Percentiles rank a stretch among this genome's conserved stretches.
These are phyloP conservation scores for Torymus texanus DNA, from an alignment of 2,888 invertebrate genomes.

Conservation along the genomic window DNA sequence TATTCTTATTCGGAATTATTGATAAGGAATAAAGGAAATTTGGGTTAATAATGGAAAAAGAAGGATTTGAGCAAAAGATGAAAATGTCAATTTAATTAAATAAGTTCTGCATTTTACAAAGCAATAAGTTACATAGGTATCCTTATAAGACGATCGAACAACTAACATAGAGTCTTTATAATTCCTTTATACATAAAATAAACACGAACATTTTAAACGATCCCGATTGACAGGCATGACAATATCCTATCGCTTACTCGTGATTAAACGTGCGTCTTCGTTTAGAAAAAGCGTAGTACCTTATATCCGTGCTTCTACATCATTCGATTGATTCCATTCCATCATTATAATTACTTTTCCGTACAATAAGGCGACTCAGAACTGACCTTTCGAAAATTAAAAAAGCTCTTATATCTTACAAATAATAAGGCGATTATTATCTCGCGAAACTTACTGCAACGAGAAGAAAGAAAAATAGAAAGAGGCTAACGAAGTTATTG, in stretches of 20 bases:
- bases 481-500: slow-evolving; percentile 41
- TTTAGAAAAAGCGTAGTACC: slow-evolving; percentile 44
- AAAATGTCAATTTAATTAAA: slow-evolving; percentile 70
- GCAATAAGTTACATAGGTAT: slow-evolving; percentile 74
- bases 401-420: slow-evolving; percentile 53
- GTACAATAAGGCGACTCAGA: slow-evolving; percentile 47
- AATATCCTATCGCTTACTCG: slow-evolving; percentile 40
- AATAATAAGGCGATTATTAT: slow-evolving; percentile 44
- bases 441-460: slow-evolving; percentile 39
- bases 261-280: slow-evolving; percentile 30
- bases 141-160: slow-evolving; percentile 63
- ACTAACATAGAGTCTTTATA: slow-evolving; percentile 62
- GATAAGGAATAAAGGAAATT: not conserved
- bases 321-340: slow-evolving; percentile 31
- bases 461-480: slow-evolving; percentile 10
- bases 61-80: slow-evolving; percentile 54
- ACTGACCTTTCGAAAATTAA: slow-evolving; percentile 46
- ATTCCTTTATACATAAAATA: slow-evolving; percentile 66
- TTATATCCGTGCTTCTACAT: slow-evolving; percentile 35
- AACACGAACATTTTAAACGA: slow-evolving; percentile 60
- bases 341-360: slow-evolving; percentile 24
- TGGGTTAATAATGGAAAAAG: slow-evolving; percentile 8
- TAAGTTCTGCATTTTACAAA: slow-evolving; percentile 75
- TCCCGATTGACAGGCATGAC: slow-evolving; percentile 49
- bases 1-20: too few species aligned